Evolutionary conservation across 1,140 invertebrate species (phyloP).

Genomic region (Antheraea pernyi): DNA sequence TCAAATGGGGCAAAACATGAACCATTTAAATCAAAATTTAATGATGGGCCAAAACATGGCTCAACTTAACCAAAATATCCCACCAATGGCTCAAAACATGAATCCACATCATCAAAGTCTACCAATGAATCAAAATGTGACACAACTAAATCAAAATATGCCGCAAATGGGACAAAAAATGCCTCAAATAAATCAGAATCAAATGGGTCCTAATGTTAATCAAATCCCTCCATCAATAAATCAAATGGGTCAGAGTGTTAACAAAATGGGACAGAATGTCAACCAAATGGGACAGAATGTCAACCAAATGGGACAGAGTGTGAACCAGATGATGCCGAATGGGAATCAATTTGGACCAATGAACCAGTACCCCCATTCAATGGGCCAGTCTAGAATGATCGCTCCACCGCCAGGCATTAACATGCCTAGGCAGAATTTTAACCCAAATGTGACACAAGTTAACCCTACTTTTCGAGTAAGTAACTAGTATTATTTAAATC

Average conservation of each 20-base stretch:
- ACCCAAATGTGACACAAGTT: conserved; percentile 53
- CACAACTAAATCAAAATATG: conserved; percentile 41
- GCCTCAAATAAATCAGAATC: conserved; percentile 36
- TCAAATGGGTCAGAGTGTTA: conserved; percentile 6
- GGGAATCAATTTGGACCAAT: conserved; percentile 46
- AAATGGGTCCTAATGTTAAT: conserved; percentile 31
- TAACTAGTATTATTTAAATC: conserved; percentile 20
- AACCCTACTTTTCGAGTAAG: conserved; percentile 71
- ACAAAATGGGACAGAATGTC: conserved; percentile 33
- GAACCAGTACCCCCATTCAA: conserved; percentile 57
- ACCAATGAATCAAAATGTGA: conserved; percentile 39
- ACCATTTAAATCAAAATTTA: conserved; percentile 35
- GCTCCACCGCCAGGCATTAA: conserved; percentile 58
- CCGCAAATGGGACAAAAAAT: conserved; percentile 40
- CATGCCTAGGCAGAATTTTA: conserved; percentile 64
- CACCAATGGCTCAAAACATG: conserved; percentile 35
- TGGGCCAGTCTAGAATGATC: conserved; percentile 62
- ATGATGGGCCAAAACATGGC: conserved; percentile 18
- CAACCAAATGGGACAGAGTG: conserved; percentile 43
- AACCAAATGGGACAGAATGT: conserved; percentile 37
- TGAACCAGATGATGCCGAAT: conserved; percentile 46
- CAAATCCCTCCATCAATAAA: conserved; percentile 36
- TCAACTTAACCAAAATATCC: conserved; percentile 30
- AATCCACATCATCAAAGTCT: conserved; percentile 15
- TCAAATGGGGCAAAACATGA: conserved; percentile 36